Evolutionary conservation across 1,140 invertebrate genomes (phyloP).

Genomic region (Anastrepha ludens): DNA sequence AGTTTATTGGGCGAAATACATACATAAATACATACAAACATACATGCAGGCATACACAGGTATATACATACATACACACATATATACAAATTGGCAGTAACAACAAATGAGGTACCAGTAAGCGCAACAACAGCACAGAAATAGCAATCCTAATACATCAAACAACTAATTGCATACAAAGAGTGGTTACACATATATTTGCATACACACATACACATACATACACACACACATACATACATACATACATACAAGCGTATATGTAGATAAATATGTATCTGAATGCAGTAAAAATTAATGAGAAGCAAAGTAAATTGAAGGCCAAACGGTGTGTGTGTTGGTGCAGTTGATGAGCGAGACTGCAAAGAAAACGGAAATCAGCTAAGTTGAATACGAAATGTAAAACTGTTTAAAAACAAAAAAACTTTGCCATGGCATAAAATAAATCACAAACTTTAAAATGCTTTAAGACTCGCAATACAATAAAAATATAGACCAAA

Average conservation of each 20-base stretch:
- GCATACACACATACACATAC: neutral
- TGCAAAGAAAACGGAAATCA: no score
- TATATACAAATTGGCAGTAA: neutral
- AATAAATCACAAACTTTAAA: no score
- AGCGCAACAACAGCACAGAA: neutral
- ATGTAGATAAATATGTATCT: neutral
- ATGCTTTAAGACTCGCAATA: no score
- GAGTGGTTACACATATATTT: neutral
- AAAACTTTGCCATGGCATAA: no score
- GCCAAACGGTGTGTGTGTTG: no score
- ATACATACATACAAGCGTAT: neutral
- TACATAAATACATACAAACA: neutral
- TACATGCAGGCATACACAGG: neutral
- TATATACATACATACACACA: neutral
- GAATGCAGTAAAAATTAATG: no score
- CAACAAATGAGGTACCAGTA: neutral
- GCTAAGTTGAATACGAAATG: no score
- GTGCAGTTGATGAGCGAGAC: no score
- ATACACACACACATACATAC: neutral
- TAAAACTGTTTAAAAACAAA: no score
- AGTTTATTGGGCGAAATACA: neutral
- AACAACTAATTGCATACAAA: constrained; percentile 5
- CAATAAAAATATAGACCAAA: no score
- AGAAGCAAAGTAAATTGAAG: no score
- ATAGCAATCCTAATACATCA: neutral